These are phyloP conservation scores for Lepus americanus DNA, from an alignment of 2,113 vertebrate species.

Conservation along the genomic window DNA sequence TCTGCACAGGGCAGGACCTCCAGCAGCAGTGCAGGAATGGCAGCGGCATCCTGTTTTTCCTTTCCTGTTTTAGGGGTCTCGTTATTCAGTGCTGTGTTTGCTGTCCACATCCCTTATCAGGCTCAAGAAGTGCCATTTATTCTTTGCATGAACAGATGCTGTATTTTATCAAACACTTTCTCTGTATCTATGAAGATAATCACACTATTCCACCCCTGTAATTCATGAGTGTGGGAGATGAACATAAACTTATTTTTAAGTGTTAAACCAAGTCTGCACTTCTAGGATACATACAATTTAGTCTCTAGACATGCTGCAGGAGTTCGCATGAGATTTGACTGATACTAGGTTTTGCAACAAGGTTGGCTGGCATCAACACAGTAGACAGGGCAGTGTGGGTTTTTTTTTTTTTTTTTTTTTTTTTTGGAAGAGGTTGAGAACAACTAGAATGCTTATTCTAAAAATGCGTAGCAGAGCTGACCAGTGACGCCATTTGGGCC, in stretches of 20 bases:
- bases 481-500: neutral
- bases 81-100: neutral
- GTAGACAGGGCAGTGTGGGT: too few relatives aligned
- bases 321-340: neutral
- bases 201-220: neutral
- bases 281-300: neutral
- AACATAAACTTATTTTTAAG: constrained; percentile 16
- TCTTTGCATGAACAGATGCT: neutral
- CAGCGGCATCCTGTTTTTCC: neutral
- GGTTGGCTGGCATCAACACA: neutral
- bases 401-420: neutral
- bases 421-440: neutral
- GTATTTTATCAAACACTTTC: neutral
- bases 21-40: neutral
- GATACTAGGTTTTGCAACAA: neutral
- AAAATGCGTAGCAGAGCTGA: neutral
- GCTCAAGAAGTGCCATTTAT: neutral
- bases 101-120: neutral
- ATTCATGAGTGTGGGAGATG: neutral
- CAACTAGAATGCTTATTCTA: neutral
- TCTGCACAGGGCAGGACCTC: neutral
- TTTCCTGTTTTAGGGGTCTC: neutral
- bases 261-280: neutral
- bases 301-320: neutral
- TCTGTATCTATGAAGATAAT: neutral